phyloP scores from a whole-genome alignment of 1,140 invertebrate genomes.

The Drosophila suzukii region DNA sequence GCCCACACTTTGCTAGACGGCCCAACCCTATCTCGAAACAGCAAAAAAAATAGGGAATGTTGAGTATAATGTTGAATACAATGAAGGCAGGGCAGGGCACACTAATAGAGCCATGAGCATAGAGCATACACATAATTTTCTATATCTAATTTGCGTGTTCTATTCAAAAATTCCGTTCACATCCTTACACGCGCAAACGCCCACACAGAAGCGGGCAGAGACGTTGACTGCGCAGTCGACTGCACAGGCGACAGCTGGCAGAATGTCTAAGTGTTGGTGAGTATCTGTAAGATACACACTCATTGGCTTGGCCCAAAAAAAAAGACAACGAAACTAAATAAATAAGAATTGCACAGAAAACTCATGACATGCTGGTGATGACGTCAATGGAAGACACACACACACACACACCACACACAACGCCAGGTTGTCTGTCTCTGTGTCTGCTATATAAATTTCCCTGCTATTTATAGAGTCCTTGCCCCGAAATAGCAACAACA shows the following conservation, averaged over 20 bases:
- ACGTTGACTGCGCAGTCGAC: neutral
- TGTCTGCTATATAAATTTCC: constrained; percentile 36
- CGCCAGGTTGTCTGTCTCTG: constrained; percentile 41
- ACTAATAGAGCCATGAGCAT: constrained; percentile 65
- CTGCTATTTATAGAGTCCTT: constrained; percentile 57
- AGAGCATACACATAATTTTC: constrained; percentile 63
- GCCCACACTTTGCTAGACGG: constrained; percentile 19
- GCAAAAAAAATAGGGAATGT: neutral
- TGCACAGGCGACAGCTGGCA: constrained; percentile 16
- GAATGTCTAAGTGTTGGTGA: constrained; percentile 12
- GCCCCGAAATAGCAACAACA: constrained; percentile 62
- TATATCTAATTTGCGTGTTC: constrained; percentile 76
- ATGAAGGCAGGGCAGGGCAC: constrained; percentile 29
- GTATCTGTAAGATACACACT: constrained; percentile 24
- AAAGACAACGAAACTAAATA: constrained; percentile 33
- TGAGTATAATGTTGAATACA: constrained; percentile 22
- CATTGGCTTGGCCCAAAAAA: constrained; percentile 53
- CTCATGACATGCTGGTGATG: constrained; percentile 82
- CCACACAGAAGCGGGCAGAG: constrained; percentile 47
- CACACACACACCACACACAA: constrained; percentile 32
- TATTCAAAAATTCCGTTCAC: constrained; percentile 78
- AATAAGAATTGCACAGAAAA: constrained; percentile 63
- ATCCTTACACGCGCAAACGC: constrained; percentile 80
- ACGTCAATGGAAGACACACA: constrained; percentile 70
- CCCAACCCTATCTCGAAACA: constrained; percentile 6